phyloP scores from a whole-genome alignment of 53 echinoderm and acorn worm species.

The Luidia sarsii region DNA sequence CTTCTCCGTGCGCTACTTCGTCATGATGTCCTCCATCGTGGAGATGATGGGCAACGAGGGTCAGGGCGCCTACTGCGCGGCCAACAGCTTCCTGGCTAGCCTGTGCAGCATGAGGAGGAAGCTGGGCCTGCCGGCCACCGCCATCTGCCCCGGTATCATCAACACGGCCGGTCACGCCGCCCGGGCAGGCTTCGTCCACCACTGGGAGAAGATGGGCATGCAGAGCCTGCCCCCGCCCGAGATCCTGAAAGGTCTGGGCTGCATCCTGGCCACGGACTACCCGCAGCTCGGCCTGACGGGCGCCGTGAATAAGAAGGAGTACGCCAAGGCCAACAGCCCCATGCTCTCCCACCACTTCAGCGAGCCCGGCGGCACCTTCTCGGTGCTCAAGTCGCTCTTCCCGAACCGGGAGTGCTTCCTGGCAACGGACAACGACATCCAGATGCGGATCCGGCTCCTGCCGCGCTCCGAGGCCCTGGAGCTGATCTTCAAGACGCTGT shows the following conservation, averaged over 20 bases:
- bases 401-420: constrained; percentile 76
- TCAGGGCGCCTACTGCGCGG: constrained; percentile 90
- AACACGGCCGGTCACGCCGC: constrained; percentile 90
- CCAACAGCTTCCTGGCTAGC: constrained; percentile 84
- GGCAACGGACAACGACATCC: constrained; percentile 81
- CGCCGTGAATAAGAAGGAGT: constrained; percentile 70
- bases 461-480: constrained; percentile 68
- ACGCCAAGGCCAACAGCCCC: constrained; percentile 75
- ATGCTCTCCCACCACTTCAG: constrained; percentile 91
- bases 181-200: constrained; percentile 78
- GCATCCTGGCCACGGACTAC: constrained; percentile 81
- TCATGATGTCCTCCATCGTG: constrained; percentile 96
- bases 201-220: constrained; percentile 91
- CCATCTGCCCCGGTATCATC: constrained; percentile 89
- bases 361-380: constrained; percentile 78
- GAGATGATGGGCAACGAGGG: constrained; percentile 94
- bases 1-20: constrained; percentile 85
- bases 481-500: constrained; percentile 71
- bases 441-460: constrained; percentile 67
- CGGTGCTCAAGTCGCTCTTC: constrained; percentile 85
- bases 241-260: constrained; percentile 88
- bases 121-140: constrained; percentile 91
- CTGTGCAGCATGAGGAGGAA: constrained; percentile 76
- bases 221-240: constrained; percentile 91
- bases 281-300: constrained; percentile 89